Conservation (phyloP, 1,140 invertebrate genomes). For the Hylyphantes graminicola region DNA sequence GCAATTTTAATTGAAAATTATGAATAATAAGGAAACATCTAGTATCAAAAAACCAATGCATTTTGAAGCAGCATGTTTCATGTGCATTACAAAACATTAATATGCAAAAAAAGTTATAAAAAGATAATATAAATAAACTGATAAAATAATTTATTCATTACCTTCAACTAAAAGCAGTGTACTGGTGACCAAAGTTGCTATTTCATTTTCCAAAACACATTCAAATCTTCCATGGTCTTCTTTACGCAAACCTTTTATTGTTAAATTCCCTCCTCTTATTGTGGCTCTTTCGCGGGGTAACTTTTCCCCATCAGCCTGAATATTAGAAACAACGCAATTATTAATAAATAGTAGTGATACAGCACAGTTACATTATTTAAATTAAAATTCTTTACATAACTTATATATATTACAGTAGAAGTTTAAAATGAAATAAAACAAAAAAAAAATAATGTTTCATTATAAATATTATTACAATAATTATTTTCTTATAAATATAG, state of each 20-base stretch:
- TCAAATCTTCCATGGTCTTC: slow-evolving; percentile 94
- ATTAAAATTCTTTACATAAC: no score
- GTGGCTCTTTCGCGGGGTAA: slow-evolving; percentile 82
- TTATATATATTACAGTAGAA: no score
- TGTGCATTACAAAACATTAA: neutral
- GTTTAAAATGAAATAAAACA: no score
- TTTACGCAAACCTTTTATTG: slow-evolving; percentile 85
- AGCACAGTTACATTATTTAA: neutral
- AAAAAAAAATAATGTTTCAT: no score
- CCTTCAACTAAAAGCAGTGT: slow-evolving; percentile 90
- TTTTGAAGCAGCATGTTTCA: neutral
- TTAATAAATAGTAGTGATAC: neutral
- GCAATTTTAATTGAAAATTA: no score
- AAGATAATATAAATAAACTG: neutral
- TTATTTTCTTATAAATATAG: no score
- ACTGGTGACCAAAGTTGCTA: slow-evolving; percentile 87
- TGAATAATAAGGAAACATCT: no score
- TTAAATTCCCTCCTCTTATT: slow-evolving; percentile 86
- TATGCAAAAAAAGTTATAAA: neutral
- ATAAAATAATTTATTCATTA: slow-evolving; percentile 59
- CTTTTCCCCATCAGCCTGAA: slow-evolving; percentile 80
- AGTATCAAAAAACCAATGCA: no score
- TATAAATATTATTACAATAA: no score
- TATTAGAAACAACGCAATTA: neutral
- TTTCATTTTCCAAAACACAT: slow-evolving; percentile 93